phyloP scores from a whole-genome alignment of 92 coral and sea anemone genomes.

The Bergia puertoricense region DNA sequence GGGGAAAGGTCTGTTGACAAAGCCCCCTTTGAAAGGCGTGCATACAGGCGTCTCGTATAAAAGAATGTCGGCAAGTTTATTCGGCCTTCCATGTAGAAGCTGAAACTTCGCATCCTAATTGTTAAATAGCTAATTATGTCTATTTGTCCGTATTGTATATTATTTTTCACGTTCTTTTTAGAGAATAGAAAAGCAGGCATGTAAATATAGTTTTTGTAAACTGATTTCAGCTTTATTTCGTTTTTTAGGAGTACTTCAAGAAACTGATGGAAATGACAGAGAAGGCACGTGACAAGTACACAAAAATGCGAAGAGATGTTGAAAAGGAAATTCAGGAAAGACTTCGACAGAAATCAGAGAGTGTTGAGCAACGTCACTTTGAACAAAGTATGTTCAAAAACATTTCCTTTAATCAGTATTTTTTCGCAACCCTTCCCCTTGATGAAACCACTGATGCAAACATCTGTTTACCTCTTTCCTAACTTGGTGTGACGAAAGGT shows the following conservation, averaged over 20 bases:
- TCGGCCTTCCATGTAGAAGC: too few relatives aligned
- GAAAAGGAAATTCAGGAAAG: constrained; percentile 33
- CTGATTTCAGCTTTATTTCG: background rate
- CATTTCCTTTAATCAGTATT: background rate
- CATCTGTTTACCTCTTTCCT: too few relatives aligned
- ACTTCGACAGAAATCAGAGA: background rate
- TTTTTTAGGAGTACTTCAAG: constrained; percentile 75
- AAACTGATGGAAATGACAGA: constrained; percentile 83
- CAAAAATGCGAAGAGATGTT: constrained; percentile 67
- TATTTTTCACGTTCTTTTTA: background rate
- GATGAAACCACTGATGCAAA: too few relatives aligned
- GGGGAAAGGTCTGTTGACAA: too few relatives aligned
- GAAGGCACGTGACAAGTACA: constrained; percentile 71
- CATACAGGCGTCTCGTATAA: too few relatives aligned
- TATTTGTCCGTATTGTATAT: background rate
- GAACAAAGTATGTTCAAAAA: background rate
- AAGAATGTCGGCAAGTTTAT: too few relatives aligned
- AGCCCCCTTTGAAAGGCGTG: too few relatives aligned
- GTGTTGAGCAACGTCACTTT: background rate
- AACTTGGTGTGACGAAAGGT: too few relatives aligned
- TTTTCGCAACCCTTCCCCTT: too few relatives aligned
- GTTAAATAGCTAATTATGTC: too few relatives aligned
- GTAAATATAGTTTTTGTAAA: background rate
- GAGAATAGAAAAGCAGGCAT: background rate
- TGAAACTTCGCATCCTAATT: too few relatives aligned